A percentile compares a stretch with the other conserved stretches of the same genome.
These are phyloP conservation scores for Meganola albula DNA, from an alignment of 2,888 invertebrate species.

Conservation along the genomic window DNA sequence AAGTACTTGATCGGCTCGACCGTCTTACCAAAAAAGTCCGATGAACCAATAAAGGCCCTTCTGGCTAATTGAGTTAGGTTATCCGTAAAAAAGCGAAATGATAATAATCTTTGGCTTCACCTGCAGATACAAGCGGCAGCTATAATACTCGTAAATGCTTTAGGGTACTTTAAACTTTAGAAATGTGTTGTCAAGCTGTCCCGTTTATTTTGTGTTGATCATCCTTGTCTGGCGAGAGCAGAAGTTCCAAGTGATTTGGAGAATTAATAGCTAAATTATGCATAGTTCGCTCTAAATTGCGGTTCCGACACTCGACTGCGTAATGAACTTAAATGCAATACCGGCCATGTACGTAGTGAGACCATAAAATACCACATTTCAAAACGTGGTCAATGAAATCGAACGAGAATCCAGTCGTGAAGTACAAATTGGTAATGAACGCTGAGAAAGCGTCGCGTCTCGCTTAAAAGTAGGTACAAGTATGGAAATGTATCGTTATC, in stretches of 20 bases:
- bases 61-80: too few relatives aligned
- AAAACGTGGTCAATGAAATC: constrained; percentile 35
- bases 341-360: constrained; percentile 44
- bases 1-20: too few relatives aligned
- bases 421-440: constrained; percentile 22
- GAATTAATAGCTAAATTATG: constrained; percentile 74
- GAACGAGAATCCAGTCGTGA: constrained; percentile 16
- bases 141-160: too few relatives aligned
- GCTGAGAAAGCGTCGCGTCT: constrained; percentile 7
- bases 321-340: constrained; percentile 54
- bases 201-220: constrained; percentile 57
- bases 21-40: too few relatives aligned
- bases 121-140: too few relatives aligned
- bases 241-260: constrained; percentile 68
- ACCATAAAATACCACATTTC: constrained; percentile 46
- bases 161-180: too few relatives aligned
- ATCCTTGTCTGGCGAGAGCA: constrained; percentile 53
- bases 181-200: constrained; percentile 50
- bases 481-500: too few relatives aligned
- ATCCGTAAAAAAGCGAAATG: too few relatives aligned
- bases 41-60: too few relatives aligned
- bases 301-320: constrained; percentile 55
- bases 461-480: too few relatives aligned
- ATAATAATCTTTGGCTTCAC: too few relatives aligned
- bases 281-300: constrained; percentile 68